Evolutionary conservation across 2,888 invertebrate genomes (phyloP).

Genomic region (Hanleya hanleyi): DNA sequence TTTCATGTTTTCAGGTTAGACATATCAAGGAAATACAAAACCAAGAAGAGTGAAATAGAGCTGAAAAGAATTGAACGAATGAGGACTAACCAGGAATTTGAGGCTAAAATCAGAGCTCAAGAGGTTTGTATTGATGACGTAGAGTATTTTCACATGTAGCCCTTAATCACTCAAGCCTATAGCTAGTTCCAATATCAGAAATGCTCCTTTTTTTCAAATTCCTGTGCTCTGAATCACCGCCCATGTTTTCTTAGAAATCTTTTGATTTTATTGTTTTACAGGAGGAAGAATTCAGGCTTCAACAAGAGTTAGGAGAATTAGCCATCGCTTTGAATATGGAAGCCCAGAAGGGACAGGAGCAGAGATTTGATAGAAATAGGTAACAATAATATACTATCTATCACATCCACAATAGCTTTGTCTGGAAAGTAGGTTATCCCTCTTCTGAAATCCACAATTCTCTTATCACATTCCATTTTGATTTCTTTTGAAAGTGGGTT

Average conservation of each 20-base stretch:
- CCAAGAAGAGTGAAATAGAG: constrained; percentile 65
- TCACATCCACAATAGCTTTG: not conserved
- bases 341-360: constrained; percentile 66
- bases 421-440: too few relatives aligned
- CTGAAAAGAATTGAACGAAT: constrained; percentile 62
- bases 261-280: constrained; percentile 39
- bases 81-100: constrained; percentile 63
- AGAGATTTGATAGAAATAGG: constrained; percentile 49
- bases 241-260: too few relatives aligned
- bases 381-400: constrained; percentile 28
- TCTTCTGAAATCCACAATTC: too few relatives aligned
- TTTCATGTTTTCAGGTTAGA: constrained; percentile 53
- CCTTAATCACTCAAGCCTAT: too few relatives aligned
- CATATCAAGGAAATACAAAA: constrained; percentile 58
- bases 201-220: too few relatives aligned
- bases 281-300: constrained; percentile 66
- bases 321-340: constrained; percentile 70
- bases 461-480: too few relatives aligned
- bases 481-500: too few relatives aligned
- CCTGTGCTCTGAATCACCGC: too few relatives aligned
- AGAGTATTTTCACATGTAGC: too few relatives aligned
- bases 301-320: constrained; percentile 69
- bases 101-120: constrained; percentile 61
- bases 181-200: too few relatives aligned
- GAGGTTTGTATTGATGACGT: constrained; percentile 57